A percentile compares a stretch with the other conserved stretches of the same genome.
These are phyloP conservation scores for Acanthurus lineatus DNA, from an alignment of 2,797 vertebrate species.

Conservation along the genomic window DNA sequence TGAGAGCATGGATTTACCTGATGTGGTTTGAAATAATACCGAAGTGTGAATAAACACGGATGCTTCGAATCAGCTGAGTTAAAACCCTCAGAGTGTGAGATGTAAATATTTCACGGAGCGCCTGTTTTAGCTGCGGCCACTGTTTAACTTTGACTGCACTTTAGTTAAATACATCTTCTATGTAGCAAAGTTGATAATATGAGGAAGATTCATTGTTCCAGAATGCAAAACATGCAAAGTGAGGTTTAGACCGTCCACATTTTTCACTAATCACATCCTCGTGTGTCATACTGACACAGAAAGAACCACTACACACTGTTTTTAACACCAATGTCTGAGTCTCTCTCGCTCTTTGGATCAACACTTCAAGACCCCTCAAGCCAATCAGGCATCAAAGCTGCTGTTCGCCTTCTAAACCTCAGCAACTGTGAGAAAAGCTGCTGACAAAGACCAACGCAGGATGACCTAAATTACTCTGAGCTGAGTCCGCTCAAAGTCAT, in stretches of 20 bases:
- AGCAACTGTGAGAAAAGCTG: slow-evolving; percentile 35
- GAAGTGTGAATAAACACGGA: background rate
- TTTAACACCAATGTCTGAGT: slow-evolving; percentile 9
- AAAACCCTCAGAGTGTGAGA: too few relatives aligned
- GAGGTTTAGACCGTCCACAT: background rate
- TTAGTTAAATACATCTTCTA: background rate
- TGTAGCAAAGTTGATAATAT: background rate
- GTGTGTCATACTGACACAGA: background rate
- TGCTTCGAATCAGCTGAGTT: background rate
- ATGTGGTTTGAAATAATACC: background rate
- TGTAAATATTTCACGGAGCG: too few relatives aligned
- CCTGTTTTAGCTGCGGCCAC: too few relatives aligned
- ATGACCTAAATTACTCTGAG: slow-evolving; percentile 45
- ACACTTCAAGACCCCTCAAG: slow-evolving; percentile 39
- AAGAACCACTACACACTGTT: background rate
- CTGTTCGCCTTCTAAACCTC: slow-evolving; percentile 18
- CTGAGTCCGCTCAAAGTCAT: slow-evolving; percentile 32
- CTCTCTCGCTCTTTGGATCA: slow-evolving; percentile 6
- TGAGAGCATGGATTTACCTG: background rate
- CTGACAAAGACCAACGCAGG: slow-evolving; percentile 49
- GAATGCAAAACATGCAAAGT: background rate
- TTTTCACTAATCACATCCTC: background rate
- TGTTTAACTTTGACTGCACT: background rate
- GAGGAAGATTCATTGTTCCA: background rate
- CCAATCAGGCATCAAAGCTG: slow-evolving; percentile 56